Percentiles rank a stretch among this genome's conserved stretches.
Conservation (phyloP, 2,888 invertebrate species). For the Orthosia gracilis region DNA sequence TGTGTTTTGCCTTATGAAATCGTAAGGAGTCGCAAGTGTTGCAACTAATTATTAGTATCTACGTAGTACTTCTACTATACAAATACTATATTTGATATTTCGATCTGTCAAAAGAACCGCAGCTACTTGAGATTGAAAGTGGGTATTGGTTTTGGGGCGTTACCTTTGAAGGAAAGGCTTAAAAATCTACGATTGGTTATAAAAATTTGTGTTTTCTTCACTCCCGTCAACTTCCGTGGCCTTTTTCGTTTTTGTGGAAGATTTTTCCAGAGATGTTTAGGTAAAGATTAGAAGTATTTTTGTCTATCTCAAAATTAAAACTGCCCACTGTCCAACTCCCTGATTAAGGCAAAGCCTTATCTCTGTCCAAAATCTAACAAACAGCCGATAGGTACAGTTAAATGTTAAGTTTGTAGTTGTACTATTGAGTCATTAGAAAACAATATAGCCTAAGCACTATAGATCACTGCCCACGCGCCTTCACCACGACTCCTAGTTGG, state of each 20-base stretch:
- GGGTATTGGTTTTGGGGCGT: background rate
- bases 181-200: background rate
- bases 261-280: too few relatives aligned
- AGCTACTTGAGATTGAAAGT: background rate
- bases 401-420: conserved; percentile 48
- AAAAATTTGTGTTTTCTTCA: too few relatives aligned
- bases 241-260: too few relatives aligned
- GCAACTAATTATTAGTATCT: background rate
- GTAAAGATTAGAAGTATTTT: background rate
- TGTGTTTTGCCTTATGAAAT: conserved; percentile 10
- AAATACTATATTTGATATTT: background rate
- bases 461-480: conserved; percentile 86
- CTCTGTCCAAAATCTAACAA: conserved; percentile 18
- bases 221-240: too few relatives aligned
- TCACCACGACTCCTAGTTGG: conserved; percentile 81
- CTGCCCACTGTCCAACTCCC: background rate
- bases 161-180: background rate
- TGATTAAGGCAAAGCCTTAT: conserved; percentile 18
- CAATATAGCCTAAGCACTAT: conserved; percentile 83
- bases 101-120: background rate
- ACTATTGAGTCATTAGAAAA: conserved; percentile 88
- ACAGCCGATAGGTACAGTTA: conserved; percentile 29
- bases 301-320: background rate
- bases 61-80: too few relatives aligned
- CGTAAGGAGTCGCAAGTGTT: background rate